Base-by-base conservation (phyloP, 2,797 vertebrate genomes). In the Phrynocephalus forsythii region DNA sequence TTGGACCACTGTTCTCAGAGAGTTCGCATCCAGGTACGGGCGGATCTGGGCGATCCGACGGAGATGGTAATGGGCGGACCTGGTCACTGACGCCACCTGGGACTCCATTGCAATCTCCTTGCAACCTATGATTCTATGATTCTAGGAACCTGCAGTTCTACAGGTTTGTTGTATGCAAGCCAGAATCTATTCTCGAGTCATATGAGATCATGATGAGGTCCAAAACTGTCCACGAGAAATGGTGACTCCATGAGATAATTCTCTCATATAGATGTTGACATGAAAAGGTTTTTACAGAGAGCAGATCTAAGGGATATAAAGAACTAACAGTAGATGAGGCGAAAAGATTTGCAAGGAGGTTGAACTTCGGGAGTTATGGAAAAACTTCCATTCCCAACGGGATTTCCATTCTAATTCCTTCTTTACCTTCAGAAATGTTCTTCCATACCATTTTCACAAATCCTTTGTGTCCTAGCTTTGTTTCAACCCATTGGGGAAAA, bases 391-490 rank as follows among this genome's bases (percentile, higher is more conserved):
- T 67, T 13, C 75, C 68, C 24, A 11, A 13, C 52, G n/a, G 66
- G 20, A 52, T 48, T 79, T 56, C 66, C 56, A 73, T 79, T 56
- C 50, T 28, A 63, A 44, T 84, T 26, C 50, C 28, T 44, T 33
- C 33, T 84, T 56, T 83, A 87, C 63, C 73, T 71, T 79, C 71
- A 66, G 68, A 84, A 72, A 50, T 48, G n/a, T 71, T 60, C 63
- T 82, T 85, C 33, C 44, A 20, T 71, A 69, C 69, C 75, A 44
- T 81, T 81, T 38, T 73, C 76, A 72, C 20, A 30, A 24, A 44
- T 76, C 72, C 44, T 89, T 82, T 77, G 73, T 86, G 79, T 78
- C 16, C 18, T 15, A 69, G 81, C 33, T 83, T 79, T 69, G 69
- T 89, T 79, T 48, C 63, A 78, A 76, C 79, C 79, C 48, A 82